Evolutionary conservation across 2,113 vertebrate species (phyloP).

Genomic region (Ahaetulla prasina): DNA sequence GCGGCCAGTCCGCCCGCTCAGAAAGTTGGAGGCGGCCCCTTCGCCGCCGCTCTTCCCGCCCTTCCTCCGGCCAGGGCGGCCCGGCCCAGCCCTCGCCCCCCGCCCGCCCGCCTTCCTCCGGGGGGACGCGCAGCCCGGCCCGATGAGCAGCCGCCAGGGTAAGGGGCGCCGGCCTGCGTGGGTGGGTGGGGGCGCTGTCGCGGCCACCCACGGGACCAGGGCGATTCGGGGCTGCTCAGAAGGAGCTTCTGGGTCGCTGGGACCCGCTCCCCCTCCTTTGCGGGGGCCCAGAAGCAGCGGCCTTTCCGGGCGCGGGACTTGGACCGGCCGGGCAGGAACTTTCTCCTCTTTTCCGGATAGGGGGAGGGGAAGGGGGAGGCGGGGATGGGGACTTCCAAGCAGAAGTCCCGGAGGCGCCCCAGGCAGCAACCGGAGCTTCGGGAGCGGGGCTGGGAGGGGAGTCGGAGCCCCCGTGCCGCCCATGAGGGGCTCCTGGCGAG

Average conservation of each 20-base stretch:
- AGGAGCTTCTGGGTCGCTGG: neutral
- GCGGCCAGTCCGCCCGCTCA: neutral
- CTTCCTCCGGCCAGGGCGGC: neutral
- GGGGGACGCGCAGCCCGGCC: neutral
- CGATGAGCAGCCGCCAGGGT: slow-evolving; percentile 9
- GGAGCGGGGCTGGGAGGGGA: neutral
- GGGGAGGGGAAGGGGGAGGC: neutral
- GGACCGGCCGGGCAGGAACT: neutral
- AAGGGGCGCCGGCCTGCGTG: neutral
- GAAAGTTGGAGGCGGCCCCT: slow-evolving; percentile 1
- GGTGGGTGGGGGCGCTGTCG: neutral
- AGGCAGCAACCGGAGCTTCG: neutral
- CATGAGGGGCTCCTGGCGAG: neutral
- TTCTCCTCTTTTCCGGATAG: neutral
- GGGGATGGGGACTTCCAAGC: neutral
- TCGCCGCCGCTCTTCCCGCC: neutral
- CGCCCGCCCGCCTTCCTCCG: neutral
- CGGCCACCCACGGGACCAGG: neutral
- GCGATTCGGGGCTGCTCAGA: neutral
- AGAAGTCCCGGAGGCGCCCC: neutral
- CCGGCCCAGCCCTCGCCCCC: neutral
- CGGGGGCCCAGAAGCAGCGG: too few relatives aligned
- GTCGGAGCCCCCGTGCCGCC: neutral
- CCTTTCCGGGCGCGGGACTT: neutral
- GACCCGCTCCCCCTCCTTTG: neutral